Percentiles rank a stretch among this genome's conserved stretches.
phyloP scores from a whole-genome alignment of 2,797 vertebrate genomes.

The Benthosema pterotum region DNA sequence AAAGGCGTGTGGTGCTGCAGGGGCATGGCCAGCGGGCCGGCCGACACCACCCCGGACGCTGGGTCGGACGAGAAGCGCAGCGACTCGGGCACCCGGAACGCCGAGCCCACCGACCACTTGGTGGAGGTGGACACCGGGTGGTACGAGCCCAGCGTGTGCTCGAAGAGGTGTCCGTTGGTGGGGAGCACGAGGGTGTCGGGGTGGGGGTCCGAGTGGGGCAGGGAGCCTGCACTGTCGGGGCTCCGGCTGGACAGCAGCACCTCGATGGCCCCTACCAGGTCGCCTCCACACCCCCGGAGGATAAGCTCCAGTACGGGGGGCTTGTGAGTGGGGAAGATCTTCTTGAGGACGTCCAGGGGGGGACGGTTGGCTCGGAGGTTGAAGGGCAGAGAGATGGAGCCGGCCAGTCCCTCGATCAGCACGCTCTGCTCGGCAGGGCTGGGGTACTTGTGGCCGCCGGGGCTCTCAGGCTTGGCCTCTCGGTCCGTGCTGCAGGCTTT shows the following conservation, averaged over 20 bases:
- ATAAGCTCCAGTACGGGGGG: constrained; percentile 94
- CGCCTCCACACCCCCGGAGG: constrained; percentile 92
- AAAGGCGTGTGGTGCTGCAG: constrained; percentile 88
- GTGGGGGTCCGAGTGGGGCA: constrained; percentile 68
- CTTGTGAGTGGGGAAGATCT: constrained; percentile 96
- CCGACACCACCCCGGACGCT: constrained; percentile 73
- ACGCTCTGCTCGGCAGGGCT: constrained; percentile 84
- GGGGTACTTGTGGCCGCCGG: constrained; percentile 75
- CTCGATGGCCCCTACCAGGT: constrained; percentile 95
- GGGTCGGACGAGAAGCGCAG: constrained; percentile 90
- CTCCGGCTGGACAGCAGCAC: constrained; percentile 93
- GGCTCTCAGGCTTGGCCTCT: constrained; percentile 81
- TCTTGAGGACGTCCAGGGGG: constrained; percentile 93
- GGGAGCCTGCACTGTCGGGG: constrained; percentile 65
- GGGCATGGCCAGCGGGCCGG: constrained; percentile 85
- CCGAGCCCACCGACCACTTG: constrained; percentile 97
- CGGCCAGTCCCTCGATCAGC: constrained; percentile 89
- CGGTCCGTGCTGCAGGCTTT: constrained; percentile 77
- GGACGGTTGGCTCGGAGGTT: constrained; percentile 92
- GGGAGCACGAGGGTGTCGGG: constrained; percentile 85
- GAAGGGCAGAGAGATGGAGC: constrained; percentile 91
- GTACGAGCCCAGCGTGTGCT: constrained; percentile 90
- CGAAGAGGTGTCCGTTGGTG: constrained; percentile 89
- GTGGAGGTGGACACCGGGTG: constrained; percentile 90
- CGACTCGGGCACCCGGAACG: constrained; percentile 94